These are phyloP conservation scores for Nannoperca australis DNA, from an alignment of 2,797 vertebrate genomes.

Conservation along the genomic window DNA sequence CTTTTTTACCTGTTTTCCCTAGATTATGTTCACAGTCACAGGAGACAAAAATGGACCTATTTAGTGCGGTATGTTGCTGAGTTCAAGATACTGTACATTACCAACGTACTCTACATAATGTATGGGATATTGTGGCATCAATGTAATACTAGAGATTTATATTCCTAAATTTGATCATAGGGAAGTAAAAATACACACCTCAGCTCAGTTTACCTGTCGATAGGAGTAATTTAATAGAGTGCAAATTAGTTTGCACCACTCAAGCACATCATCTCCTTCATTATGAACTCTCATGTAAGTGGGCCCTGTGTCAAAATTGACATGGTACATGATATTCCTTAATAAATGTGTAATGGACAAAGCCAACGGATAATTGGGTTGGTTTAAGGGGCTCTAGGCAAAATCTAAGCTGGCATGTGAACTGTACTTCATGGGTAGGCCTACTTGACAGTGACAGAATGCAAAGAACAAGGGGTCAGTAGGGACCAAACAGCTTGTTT, in stretches of 20 bases:
- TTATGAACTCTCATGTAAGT: not conserved
- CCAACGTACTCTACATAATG: not conserved
- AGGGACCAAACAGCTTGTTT: not conserved
- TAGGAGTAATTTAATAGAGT: not conserved
- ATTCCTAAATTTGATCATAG: not conserved
- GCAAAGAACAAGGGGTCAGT: not conserved
- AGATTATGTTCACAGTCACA: conserved; percentile 8
- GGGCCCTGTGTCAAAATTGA: not conserved
- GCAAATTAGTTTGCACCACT: not conserved
- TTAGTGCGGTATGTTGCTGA: not conserved
- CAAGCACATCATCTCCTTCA: not conserved
- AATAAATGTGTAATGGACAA: no score
- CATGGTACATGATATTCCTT: not conserved
- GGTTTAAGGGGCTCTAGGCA: not conserved
- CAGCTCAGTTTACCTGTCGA: not conserved
- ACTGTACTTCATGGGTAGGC: not conserved
- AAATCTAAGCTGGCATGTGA: not conserved
- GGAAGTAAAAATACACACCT: not conserved
- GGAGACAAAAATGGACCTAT: not conserved
- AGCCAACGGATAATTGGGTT: not conserved
- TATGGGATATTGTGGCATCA: no score
- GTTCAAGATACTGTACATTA: not conserved
- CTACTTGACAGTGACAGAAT: not conserved
- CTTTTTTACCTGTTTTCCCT: not conserved
- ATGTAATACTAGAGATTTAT: not conserved